A percentile compares a stretch with the other conserved stretches of the same genome.
These are phyloP conservation scores for Thaumatotibia leucotreta DNA, from an alignment of 1,140 invertebrate genomes.

Conservation along the genomic window DNA sequence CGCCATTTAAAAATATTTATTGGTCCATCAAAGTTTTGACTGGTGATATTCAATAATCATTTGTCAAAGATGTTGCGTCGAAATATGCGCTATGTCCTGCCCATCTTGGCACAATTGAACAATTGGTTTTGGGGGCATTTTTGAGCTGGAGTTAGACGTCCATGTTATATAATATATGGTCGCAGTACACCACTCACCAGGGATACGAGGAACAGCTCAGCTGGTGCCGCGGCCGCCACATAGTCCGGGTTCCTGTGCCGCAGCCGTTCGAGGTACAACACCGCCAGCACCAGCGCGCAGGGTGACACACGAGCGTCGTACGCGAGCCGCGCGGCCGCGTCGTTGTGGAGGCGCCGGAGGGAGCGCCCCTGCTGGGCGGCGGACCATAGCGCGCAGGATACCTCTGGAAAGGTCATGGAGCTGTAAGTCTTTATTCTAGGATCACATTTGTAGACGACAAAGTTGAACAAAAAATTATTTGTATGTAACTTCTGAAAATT, in stretches of 20 bases:
- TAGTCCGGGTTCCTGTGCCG: constrained; percentile 89
- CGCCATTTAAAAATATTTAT: too few relatives aligned
- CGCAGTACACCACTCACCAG: constrained; percentile 82
- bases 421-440: not conserved
- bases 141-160: too few relatives aligned
- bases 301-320: constrained; percentile 88
- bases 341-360: constrained; percentile 87
- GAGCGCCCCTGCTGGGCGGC: constrained; percentile 73
- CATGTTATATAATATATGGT: too few relatives aligned
- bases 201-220: constrained; percentile 94
- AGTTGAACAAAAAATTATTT: too few relatives aligned
- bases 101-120: too few relatives aligned
- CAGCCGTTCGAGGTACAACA: constrained; percentile 89
- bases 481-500: too few relatives aligned
- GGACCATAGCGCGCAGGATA: constrained; percentile 79
- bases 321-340: constrained; percentile 86
- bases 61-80: too few relatives aligned
- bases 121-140: too few relatives aligned
- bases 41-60: too few relatives aligned
- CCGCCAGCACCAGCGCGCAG: constrained; percentile 61
- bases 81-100: too few relatives aligned
- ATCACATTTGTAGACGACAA: too few relatives aligned
- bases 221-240: constrained; percentile 86
- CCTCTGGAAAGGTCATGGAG: constrained; percentile 78
- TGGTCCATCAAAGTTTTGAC: too few relatives aligned